phyloP scores from a whole-genome alignment of 2,797 vertebrate genomes.

The Thripadectes ignobilis region DNA sequence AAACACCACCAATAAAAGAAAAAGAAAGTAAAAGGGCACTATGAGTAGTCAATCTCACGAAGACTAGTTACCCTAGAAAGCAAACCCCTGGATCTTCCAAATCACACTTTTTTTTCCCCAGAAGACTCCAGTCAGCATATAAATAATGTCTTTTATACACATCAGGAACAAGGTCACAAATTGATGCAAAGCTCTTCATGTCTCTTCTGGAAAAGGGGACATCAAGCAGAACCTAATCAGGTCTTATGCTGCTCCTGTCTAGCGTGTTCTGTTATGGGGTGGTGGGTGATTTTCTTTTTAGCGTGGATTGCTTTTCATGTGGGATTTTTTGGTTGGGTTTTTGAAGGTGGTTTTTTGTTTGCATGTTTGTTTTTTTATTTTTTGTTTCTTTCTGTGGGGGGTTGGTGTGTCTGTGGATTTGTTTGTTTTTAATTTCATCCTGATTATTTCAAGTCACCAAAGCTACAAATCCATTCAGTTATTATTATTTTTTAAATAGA shows the following conservation, averaged over 20 bases:
- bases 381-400: not conserved
- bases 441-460: not conserved
- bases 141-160: rapidly evolving
- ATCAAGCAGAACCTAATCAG: not conserved
- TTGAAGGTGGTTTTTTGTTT: not conserved
- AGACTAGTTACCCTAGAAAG: not conserved
- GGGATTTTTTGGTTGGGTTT: not conserved
- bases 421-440: not conserved
- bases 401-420: not conserved
- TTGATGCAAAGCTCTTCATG: not conserved
- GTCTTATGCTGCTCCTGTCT: not conserved
- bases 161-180: not conserved
- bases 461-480: not conserved
- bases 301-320: not conserved
- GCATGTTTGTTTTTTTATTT: not conserved
- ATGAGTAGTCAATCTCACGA: not conserved
- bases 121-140: not conserved
- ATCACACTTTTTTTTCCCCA: not conserved
- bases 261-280: not conserved
- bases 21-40: not conserved
- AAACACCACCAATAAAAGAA: not conserved
- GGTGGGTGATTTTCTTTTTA: not conserved
- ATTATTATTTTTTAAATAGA: not conserved
- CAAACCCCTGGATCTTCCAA: not conserved
- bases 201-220: not conserved